Evolutionary conservation across 2,888 invertebrate species (phyloP).

Genomic region (Caenorhabditis sp.): DNA sequence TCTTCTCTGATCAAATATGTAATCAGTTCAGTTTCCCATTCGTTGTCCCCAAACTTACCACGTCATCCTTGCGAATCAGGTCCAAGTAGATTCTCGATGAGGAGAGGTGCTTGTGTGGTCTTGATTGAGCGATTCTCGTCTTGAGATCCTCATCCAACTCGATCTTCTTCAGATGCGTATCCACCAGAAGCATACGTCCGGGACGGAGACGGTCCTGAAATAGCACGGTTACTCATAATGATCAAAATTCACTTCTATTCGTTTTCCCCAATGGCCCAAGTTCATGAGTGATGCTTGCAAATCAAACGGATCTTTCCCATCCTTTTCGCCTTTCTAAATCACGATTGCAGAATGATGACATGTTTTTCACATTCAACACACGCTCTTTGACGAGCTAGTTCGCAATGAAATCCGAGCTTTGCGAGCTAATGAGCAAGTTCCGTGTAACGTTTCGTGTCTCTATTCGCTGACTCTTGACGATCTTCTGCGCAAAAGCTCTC

Average conservation of each 20-base stretch:
- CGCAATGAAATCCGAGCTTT: conserved; percentile 38
- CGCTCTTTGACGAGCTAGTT: conserved; percentile 17
- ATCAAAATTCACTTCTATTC: background rate
- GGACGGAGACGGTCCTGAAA: conserved; percentile 94
- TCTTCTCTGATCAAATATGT: background rate
- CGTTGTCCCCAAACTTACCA: conserved; percentile 71
- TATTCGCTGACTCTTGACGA: conserved; percentile 1
- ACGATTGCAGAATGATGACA: conserved; percentile 18
- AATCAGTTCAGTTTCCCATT: background rate
- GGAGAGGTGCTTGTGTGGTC: conserved; percentile 87
- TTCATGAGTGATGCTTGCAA: conserved; percentile 12
- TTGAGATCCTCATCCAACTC: conserved; percentile 96
- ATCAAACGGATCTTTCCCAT: conserved; percentile 14
- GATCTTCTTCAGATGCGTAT: conserved; percentile 89
- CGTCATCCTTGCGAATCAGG: conserved; percentile 77
- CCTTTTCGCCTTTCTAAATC: conserved; percentile 13
- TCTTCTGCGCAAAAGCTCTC: conserved; percentile 37
- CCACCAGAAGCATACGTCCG: conserved; percentile 97
- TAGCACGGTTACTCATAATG: conserved; percentile 37
- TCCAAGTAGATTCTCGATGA: conserved; percentile 78
- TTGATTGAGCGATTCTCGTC: conserved; percentile 87
- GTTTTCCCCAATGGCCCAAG: background rate
- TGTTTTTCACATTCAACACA: conserved; percentile 19
- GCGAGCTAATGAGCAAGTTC: conserved; percentile 35
- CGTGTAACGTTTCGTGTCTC: background rate